Evolutionary conservation across 2,888 invertebrate genomes (phyloP).

Genomic region (Coenonympha glycerion): DNA sequence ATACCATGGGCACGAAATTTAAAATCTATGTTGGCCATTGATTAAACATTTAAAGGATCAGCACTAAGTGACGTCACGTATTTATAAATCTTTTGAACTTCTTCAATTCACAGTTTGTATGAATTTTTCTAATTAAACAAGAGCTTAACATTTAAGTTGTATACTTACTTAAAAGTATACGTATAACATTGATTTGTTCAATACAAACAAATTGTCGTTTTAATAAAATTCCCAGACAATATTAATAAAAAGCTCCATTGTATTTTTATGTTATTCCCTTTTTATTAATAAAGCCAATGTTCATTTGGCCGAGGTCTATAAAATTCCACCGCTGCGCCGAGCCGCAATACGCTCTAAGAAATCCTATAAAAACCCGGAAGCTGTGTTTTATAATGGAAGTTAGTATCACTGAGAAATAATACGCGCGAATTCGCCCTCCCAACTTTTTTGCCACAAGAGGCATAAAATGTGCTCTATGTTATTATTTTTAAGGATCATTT

Average conservation of each 20-base stretch:
- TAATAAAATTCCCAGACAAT: neutral
- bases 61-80: no score
- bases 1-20: no score
- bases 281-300: constrained; percentile 9
- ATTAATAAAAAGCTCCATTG: constrained; percentile 2
- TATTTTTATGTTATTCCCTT: neutral
- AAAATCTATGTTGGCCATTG: no score
- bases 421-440: constrained; percentile 11
- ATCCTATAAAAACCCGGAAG: constrained; percentile 10
- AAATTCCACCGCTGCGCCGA: constrained; percentile 11
- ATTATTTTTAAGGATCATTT: neutral
- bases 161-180: no score
- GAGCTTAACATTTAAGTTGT: no score
- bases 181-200: no score
- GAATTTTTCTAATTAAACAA: no score
- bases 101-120: no score
- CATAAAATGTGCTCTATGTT: neutral
- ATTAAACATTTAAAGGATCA: no score
- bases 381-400: constrained; percentile 15
- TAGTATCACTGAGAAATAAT: constrained; percentile 12
- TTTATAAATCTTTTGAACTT: no score
- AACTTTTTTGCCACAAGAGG: neutral
- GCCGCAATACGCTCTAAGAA: constrained; percentile 12
- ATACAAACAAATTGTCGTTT: neutral
- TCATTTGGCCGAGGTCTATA: constrained; percentile 10